Evolutionary conservation across 37 sponge, comb jelly and placozoan genomes (phyloP).

Genomic region (Ianthella basta): DNA sequence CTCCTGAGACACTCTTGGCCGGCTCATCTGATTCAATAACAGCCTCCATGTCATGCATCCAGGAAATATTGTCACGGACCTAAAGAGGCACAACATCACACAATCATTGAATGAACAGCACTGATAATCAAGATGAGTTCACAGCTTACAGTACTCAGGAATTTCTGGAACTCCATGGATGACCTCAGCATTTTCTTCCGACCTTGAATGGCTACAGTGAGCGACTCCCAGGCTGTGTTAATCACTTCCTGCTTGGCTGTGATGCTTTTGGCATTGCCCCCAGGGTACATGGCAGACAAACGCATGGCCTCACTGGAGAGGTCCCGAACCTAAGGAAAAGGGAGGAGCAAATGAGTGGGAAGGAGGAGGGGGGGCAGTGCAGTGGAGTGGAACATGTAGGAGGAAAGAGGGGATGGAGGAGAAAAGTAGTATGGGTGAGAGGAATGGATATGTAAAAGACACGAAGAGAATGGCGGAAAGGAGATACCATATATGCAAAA

Average conservation of each 20-base stretch:
- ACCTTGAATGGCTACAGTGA: conserved; percentile 56
- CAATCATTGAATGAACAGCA: neutral
- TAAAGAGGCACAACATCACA: neutral
- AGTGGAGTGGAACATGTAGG: neutral
- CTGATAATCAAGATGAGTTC: neutral
- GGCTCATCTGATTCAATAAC: conserved; percentile 77
- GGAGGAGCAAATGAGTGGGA: too few relatives aligned
- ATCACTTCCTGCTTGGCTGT: conserved; percentile 63
- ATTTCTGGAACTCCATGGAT: conserved; percentile 83
- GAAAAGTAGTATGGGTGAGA: neutral
- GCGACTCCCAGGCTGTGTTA: conserved; percentile 78
- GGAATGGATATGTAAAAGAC: neutral
- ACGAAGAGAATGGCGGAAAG: too few relatives aligned
- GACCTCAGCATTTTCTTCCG: conserved; percentile 82
- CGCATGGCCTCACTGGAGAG: conserved; percentile 71
- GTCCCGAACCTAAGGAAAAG: conserved; percentile 76
- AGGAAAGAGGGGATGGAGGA: neutral
- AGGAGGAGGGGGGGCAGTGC: neutral
- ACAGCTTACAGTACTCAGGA: conserved; percentile 77
- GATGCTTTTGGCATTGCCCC: conserved; percentile 69
- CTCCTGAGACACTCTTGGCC: conserved; percentile 76
- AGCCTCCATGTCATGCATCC: conserved; percentile 79
- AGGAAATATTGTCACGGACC: conserved; percentile 81
- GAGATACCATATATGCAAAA: too few relatives aligned
- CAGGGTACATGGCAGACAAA: conserved; percentile 78